These are phyloP conservation scores for Hydrophis major DNA, from an alignment of 2,797 vertebrate genomes.

Conservation along the genomic window DNA sequence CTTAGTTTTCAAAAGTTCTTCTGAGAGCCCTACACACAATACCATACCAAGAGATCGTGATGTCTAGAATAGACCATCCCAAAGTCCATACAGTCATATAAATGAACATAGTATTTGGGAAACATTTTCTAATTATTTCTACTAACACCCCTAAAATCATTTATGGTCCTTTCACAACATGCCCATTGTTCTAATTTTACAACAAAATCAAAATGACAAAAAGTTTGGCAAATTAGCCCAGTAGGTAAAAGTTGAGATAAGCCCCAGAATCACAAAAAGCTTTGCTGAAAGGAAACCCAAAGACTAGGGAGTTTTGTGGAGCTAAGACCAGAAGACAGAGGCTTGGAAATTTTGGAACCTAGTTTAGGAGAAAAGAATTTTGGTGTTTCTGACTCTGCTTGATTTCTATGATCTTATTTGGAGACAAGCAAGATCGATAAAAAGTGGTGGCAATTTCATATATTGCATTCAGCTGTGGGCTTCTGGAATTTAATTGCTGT, in stretches of 20 bases:
- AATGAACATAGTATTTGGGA: background rate
- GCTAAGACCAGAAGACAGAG: background rate
- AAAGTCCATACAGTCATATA: background rate
- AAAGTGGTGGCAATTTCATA: background rate
- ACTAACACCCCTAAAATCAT: background rate
- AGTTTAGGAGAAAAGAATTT: background rate
- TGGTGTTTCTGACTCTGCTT: background rate
- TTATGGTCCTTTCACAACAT: background rate
- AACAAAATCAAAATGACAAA: background rate
- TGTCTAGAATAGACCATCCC: background rate
- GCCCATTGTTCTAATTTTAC: background rate
- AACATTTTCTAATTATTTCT: background rate
- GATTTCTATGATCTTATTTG: background rate
- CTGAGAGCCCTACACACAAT: background rate
- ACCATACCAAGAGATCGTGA: background rate
- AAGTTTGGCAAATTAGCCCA: background rate
- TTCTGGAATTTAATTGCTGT: background rate
- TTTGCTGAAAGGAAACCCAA: background rate
- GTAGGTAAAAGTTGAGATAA: background rate
- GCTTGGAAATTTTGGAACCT: background rate
- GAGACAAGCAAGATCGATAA: background rate
- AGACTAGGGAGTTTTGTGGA: background rate
- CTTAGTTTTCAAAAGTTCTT: background rate
- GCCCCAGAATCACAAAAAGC: background rate
- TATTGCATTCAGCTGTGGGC: background rate